These are phyloP conservation scores for Pherbina coryleti DNA, from an alignment of 2,888 invertebrate species.

Conservation along the genomic window DNA sequence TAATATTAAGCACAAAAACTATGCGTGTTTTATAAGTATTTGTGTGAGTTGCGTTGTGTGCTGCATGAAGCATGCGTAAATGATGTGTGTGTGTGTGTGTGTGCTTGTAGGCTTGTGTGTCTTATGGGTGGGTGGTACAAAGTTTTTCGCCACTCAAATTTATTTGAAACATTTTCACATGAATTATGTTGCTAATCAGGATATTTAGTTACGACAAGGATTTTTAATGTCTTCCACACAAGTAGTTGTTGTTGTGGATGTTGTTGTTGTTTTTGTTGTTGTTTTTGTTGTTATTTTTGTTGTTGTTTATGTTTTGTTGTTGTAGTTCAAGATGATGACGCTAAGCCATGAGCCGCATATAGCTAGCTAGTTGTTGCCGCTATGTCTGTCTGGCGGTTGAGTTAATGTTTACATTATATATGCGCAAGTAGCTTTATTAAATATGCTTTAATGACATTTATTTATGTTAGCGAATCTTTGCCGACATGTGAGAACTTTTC, in stretches of 20 bases:
- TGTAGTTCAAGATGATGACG: neutral
- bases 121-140: constrained; percentile 2
- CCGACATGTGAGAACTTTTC: constrained; percentile 20
- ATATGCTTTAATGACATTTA: constrained; percentile 53
- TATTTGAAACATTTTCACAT: constrained; percentile 43
- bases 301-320: too few species aligned
- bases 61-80: neutral
- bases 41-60: too few species aligned
- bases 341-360: neutral
- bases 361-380: neutral
- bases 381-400: constrained; percentile 9
- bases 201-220: constrained; percentile 49
- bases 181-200: constrained; percentile 50
- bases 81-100: neutral
- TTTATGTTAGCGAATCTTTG: constrained; percentile 44
- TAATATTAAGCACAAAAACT: neutral
- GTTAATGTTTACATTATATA: constrained; percentile 10
- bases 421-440: constrained; percentile 46
- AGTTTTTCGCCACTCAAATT: constrained; percentile 42
- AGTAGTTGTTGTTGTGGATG: neutral
- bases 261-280: too few species aligned
- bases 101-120: neutral
- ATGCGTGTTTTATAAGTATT: neutral
- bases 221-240: constrained; percentile 42
- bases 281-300: too few species aligned